Evolutionary conservation across 2,113 vertebrate species (phyloP).

Genomic region (Pelecanoides urinatrix): DNA sequence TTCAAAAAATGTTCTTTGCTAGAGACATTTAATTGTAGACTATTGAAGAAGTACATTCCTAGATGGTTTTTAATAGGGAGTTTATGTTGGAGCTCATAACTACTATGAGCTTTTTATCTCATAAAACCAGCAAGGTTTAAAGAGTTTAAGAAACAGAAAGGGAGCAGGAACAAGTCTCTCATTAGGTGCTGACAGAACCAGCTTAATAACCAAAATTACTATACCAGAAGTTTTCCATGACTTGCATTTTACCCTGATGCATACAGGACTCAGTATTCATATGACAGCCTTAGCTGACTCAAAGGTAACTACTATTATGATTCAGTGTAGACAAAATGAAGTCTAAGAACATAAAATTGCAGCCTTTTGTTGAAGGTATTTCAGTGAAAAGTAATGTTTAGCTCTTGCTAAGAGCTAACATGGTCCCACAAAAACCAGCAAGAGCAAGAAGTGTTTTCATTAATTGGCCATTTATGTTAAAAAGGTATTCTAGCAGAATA

Average conservation of each 20-base stretch:
- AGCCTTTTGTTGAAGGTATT: not conserved
- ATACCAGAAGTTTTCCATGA: fast-evolving
- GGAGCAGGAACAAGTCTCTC: not conserved
- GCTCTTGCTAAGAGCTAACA: not conserved
- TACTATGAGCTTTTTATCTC: not conserved
- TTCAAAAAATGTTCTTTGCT: not conserved
- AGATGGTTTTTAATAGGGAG: not conserved
- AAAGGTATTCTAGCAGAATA: not conserved
- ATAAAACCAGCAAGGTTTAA: not conserved
- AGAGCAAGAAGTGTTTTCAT: not conserved
- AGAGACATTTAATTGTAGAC: not conserved
- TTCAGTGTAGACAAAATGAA: not conserved
- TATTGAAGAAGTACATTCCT: not conserved
- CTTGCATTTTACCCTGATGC: not conserved
- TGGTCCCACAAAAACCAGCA: not conserved
- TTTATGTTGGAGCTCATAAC: not conserved
- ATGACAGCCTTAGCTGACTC: not conserved
- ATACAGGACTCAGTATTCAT: not conserved
- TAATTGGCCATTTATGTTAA: not conserved
- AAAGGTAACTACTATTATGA: not conserved
- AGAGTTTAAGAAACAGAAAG: not conserved
- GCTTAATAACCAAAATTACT: not conserved
- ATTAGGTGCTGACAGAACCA: not conserved
- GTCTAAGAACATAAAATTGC: not conserved
- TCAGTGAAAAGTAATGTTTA: not conserved